A percentile compares a stretch with the other conserved stretches of the same genome.
Evolutionary conservation across 2,888 invertebrate species (phyloP).

Genomic region (Uropetala carovei): DNA sequence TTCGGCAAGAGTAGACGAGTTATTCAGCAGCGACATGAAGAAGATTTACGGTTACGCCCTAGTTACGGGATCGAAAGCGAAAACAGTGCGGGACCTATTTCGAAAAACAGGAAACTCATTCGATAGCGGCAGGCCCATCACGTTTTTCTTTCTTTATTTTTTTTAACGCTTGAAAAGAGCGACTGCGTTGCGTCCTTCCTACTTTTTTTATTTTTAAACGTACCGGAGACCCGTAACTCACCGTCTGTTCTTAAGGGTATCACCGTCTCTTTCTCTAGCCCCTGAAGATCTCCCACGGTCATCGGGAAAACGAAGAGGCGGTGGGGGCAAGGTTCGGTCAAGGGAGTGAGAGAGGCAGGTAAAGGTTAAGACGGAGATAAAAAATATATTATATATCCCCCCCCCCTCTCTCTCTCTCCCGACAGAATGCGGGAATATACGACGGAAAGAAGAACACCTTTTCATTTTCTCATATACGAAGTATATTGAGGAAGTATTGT

Average conservation of each 20-base stretch:
- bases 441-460: too few species aligned
- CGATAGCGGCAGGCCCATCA: constrained; percentile 2
- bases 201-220: not conserved
- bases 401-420: too few species aligned
- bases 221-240: not conserved
- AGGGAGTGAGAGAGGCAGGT: not conserved
- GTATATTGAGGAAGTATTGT: too few species aligned
- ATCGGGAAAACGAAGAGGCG: not conserved
- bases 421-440: too few species aligned
- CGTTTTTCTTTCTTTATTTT: not conserved
- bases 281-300: not conserved
- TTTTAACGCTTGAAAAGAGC: not conserved
- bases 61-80: not conserved
- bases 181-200: not conserved
- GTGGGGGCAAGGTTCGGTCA: not conserved
- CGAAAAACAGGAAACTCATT: not conserved
- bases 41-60: not conserved
- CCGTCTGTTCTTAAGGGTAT: not conserved
- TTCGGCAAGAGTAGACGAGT: too few species aligned
- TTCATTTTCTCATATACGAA: too few species aligned
- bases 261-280: not conserved
- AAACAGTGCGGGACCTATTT: not conserved
- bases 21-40: not conserved
- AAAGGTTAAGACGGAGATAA: too few species aligned
- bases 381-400: too few species aligned